phyloP scores from a whole-genome alignment of 2,888 invertebrate species.

The Leucoptera coffeella region DNA sequence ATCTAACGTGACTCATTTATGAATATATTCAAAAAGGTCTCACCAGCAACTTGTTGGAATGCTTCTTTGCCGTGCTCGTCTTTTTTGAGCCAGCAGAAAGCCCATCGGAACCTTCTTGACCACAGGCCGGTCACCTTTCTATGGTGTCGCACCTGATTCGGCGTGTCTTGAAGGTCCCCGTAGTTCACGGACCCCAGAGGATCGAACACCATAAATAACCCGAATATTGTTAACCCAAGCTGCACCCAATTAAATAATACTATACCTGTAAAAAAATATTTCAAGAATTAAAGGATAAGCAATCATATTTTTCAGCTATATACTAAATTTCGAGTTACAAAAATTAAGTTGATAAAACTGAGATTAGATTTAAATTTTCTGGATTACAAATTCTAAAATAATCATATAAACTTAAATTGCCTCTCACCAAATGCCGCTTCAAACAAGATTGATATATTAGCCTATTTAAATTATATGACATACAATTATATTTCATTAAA shows the following conservation, averaged over 20 bases:
- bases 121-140: slow-evolving; percentile 65
- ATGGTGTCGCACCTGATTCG: slow-evolving; percentile 61
- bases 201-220: slow-evolving; percentile 74
- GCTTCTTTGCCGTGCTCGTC: slow-evolving; percentile 74
- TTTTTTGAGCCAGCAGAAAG: slow-evolving; percentile 66
- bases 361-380: too few species aligned
- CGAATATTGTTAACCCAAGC: slow-evolving; percentile 65
- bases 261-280: slow-evolving; percentile 51
- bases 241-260: slow-evolving; percentile 80
- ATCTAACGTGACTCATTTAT: too few species aligned
- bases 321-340: too few species aligned
- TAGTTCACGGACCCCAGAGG: slow-evolving; percentile 67
- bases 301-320: too few species aligned
- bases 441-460: too few species aligned
- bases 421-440: too few species aligned
- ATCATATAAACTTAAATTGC: too few species aligned
- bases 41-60: slow-evolving; percentile 73
- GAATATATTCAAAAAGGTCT: slow-evolving; percentile 7
- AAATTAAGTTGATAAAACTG: too few species aligned
- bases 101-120: slow-evolving; percentile 69
- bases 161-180: slow-evolving; percentile 57
- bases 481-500: too few species aligned
- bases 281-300: too few species aligned
- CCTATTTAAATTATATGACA: too few species aligned
- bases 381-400: too few species aligned